These are phyloP conservation scores for Centrocercus urophasianus DNA, from an alignment of 2,113 vertebrate species.

Conservation along the genomic window DNA sequence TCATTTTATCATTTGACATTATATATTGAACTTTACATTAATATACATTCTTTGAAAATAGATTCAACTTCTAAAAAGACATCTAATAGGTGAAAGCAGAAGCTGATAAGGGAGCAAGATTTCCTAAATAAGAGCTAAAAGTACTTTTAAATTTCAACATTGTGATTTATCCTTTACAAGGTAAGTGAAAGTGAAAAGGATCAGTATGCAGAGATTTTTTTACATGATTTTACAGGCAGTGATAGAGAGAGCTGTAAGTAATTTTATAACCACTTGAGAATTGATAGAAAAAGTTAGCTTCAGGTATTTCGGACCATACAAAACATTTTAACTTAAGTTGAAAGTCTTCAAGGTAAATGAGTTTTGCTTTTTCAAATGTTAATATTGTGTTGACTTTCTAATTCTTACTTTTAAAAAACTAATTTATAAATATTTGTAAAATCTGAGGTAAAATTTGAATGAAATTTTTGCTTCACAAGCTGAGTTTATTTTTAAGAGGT, in stretches of 20 bases:
- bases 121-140: neutral
- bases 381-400: neutral
- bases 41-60: slow-evolving; percentile 7
- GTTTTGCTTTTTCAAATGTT: neutral
- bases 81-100: neutral
- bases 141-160: neutral
- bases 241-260: neutral
- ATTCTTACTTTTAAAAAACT: neutral
- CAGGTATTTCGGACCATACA: neutral
- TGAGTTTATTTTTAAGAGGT: neutral
- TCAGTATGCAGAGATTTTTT: slow-evolving; percentile 24
- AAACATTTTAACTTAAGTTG: neutral
- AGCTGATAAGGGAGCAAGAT: neutral
- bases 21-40: neutral
- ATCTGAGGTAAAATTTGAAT: neutral
- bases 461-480: neutral
- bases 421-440: neutral
- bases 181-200: slow-evolving; percentile 3
- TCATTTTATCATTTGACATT: neutral
- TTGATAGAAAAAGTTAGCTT: neutral
- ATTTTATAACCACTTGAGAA: slow-evolving; percentile 23
- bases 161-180: neutral
- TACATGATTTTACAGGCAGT: neutral
- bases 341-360: neutral
- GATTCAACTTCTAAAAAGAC: neutral